These are phyloP conservation scores for Caenorhabditis doughertyi DNA, from an alignment of 2,888 invertebrate species.

Conservation along the genomic window DNA sequence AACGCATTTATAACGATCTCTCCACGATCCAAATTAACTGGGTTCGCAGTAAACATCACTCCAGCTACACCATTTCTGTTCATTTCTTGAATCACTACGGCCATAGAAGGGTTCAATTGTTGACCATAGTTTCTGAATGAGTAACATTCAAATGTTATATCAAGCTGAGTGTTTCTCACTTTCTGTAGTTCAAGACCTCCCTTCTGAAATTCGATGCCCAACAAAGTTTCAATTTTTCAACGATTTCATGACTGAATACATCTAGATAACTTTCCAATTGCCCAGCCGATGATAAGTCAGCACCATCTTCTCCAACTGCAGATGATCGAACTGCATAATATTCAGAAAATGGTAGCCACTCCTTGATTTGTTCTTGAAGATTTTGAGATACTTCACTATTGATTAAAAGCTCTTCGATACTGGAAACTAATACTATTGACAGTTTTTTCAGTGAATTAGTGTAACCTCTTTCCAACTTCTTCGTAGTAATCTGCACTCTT, in stretches of 20 bases:
- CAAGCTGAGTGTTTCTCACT: slow-evolving; percentile 25
- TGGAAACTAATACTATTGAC: background rate
- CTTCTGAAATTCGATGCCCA: slow-evolving; percentile 91
- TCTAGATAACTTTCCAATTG: slow-evolving; percentile 91
- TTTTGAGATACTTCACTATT: slow-evolving; percentile 22
- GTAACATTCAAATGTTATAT: slow-evolving; percentile 9
- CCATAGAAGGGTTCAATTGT: slow-evolving; percentile 87
- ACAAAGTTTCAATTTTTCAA: slow-evolving; percentile 87
- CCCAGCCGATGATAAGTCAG: slow-evolving; percentile 90
- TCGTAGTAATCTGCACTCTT: slow-evolving; percentile 38
- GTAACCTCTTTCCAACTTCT: slow-evolving; percentile 41
- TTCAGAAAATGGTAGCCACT: slow-evolving; percentile 43
- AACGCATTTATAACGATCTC: slow-evolving; percentile 89
- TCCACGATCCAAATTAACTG: slow-evolving; percentile 87
- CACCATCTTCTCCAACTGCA: slow-evolving; percentile 90
- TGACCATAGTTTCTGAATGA: slow-evolving; percentile 88
- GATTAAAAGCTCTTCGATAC: slow-evolving; percentile 41
- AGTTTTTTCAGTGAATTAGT: background rate
- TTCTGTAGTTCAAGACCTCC: slow-evolving; percentile 89
- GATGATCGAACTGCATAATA: slow-evolving; percentile 71
- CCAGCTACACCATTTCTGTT: slow-evolving; percentile 87
- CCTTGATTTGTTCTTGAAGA: slow-evolving; percentile 28
- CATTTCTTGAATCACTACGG: slow-evolving; percentile 90
- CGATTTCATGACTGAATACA: slow-evolving; percentile 83
- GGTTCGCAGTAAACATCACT: slow-evolving; percentile 90